These are phyloP conservation scores for Oreochromis niloticus DNA, from an alignment of 2,113 vertebrate genomes.

Conservation along the genomic window DNA sequence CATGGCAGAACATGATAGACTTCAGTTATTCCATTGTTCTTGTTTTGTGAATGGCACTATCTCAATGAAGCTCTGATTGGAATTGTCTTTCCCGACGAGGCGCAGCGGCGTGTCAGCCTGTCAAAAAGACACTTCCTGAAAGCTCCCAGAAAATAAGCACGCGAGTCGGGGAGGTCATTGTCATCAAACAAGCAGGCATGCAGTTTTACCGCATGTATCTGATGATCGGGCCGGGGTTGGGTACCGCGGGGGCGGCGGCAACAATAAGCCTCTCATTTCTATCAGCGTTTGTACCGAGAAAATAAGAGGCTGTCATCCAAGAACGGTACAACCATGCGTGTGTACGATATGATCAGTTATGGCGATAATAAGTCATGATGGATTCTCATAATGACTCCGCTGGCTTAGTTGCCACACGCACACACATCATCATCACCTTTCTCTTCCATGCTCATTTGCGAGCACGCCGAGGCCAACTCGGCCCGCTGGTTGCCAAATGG, in stretches of 20 bases:
- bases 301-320: conserved; percentile 49
- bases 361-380: conserved; percentile 51
- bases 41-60: conserved; percentile 53
- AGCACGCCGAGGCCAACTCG: conserved; percentile 28
- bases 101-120: conserved; percentile 18
- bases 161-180: conserved; percentile 31
- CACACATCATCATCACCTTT: conserved; percentile 42
- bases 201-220: conserved; percentile 25
- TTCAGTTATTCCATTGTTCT: conserved; percentile 58
- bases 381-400: conserved; percentile 36
- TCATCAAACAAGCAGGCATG: conserved; percentile 33
- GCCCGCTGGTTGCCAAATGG: conserved; percentile 49
- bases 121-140: conserved; percentile 42
- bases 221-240: conserved; percentile 2
- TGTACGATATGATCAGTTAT: conserved; percentile 20
- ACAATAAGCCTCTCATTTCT: conserved; percentile 45
- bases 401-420: conserved; percentile 1
- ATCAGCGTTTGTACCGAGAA: conserved; percentile 6
- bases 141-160: conserved; percentile 20
- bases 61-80: conserved; percentile 60
- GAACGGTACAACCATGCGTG: background rate
- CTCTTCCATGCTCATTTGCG: conserved; percentile 36
- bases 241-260: background rate
- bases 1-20: conserved; percentile 62
- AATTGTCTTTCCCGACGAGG: conserved; percentile 38